Percentiles rank a stretch among this genome's conserved stretches.
phyloP scores from a whole-genome alignment of 2,113 vertebrate species.

The Lontra canadensis region DNA sequence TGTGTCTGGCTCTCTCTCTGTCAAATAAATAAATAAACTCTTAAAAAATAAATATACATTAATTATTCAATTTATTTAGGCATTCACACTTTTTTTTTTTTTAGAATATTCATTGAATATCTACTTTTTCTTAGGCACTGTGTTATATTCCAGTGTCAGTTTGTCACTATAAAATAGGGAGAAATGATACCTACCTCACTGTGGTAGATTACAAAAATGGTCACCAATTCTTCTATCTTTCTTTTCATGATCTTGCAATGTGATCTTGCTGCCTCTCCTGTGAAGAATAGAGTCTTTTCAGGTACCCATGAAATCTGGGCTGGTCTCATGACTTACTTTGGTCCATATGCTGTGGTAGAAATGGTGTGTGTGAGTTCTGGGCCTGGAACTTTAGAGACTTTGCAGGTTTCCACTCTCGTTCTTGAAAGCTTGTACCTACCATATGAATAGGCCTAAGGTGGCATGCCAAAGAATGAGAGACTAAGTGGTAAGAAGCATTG shows the following conservation, averaged over 20 bases:
- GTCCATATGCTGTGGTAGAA: neutral
- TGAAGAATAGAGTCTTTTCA: neutral
- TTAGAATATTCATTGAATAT: conserved; percentile 15
- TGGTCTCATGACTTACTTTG: neutral
- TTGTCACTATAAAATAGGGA: neutral
- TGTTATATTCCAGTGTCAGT: neutral
- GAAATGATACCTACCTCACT: neutral
- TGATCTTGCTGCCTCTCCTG: neutral
- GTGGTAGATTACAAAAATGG: neutral
- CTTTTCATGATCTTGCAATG: neutral
- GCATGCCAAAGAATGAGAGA: neutral
- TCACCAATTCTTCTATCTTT: neutral
- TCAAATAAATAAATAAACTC: too few species aligned
- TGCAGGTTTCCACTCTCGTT: neutral
- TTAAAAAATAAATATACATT: neutral
- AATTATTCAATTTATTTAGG: neutral
- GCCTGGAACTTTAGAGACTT: neutral
- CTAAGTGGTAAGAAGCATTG: neutral
- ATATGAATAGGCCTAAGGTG: neutral
- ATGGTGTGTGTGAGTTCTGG: neutral
- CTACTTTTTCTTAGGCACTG: neutral
- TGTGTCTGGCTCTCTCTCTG: too few species aligned
- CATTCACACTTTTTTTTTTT: neutral
- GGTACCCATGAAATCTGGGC: neutral
- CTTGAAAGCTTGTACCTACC: neutral